Evolutionary conservation across 2,888 invertebrate species (phyloP), one percentile per base, ranked within the genome.

Genomic region (Listrodromus nycthemerus): DNA sequence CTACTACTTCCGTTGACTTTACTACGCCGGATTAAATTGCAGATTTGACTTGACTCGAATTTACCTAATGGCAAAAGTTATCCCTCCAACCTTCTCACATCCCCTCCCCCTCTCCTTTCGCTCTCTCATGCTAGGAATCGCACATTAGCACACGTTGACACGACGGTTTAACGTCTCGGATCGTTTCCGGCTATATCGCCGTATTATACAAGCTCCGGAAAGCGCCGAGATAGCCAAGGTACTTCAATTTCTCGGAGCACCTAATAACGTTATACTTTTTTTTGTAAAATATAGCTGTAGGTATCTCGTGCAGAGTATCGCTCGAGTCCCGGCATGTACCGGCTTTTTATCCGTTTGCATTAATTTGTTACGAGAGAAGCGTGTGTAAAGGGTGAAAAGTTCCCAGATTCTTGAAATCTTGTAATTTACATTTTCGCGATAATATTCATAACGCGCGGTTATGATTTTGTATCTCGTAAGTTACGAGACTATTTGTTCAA

Each of bases 61-160:
- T 86, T 86, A 83, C 86, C 76, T 83, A 86, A 87, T 85, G 84
- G 82, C 82, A 55, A 85, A 87, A 87, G 80, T 87, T 86, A 82
- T 16, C 79, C 66, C 58, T 30, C n/a, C n/a, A n/a, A n/a, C n/a
- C n/a, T n/a, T n/a, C n/a, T n/a, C n/a, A n/a, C 13, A 24, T 13
- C 24, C 21, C 2, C 3, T 1, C 52, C 52, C 19, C 50, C 5
- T 2, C 19, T 30, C 48, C 48, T 16, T 7, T n/a, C 52, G 24
- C n/a, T 21, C 1, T 19, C 13, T 10, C 21, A 48, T 21, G 61
- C 73, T 30, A 45, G 55, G 55, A 45, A 24, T 65, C 45, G 82
- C 79, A 58, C 75, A 79, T 82, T 65, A 69, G 67, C 27, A 58
- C 70, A 58, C 65, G 76, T 77, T 73, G 76, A 77, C 71, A 66